Percentiles rank a stretch among this genome's conserved stretches.
phyloP scores from a whole-genome alignment of 2,797 vertebrate species.

The Propithecus deckenii region DNA sequence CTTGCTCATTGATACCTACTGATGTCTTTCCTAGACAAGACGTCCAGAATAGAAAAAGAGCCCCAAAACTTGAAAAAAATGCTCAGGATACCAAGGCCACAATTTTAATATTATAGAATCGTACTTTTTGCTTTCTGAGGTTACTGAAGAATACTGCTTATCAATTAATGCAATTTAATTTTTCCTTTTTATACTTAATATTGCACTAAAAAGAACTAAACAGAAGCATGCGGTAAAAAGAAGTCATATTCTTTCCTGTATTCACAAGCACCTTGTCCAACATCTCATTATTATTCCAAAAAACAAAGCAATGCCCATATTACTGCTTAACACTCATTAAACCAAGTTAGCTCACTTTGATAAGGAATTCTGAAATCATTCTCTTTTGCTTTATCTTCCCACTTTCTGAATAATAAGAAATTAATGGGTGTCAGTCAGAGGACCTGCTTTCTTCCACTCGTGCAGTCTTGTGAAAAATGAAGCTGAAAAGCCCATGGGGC shows the following conservation, averaged over 20 bases:
- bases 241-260: conserved; percentile 49
- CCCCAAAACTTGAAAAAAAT: neutral
- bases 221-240: conserved; percentile 36
- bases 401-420: conserved; percentile 79
- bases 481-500: conserved; percentile 70
- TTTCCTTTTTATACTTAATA: conserved; percentile 48
- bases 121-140: conserved; percentile 29
- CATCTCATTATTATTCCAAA: conserved; percentile 53
- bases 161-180: conserved; percentile 42
- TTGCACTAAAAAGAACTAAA: conserved; percentile 48
- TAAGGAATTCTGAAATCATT: conserved; percentile 72
- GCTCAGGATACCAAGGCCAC: conserved; percentile 25
- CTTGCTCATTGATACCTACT: neutral
- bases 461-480: conserved; percentile 81
- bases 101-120: neutral
- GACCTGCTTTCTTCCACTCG: conserved; percentile 71
- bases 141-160: conserved; percentile 26
- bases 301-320: conserved; percentile 44
- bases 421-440: conserved; percentile 76
- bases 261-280: conserved; percentile 38
- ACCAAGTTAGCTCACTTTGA: conserved; percentile 60
- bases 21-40: neutral
- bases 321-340: conserved; percentile 71
- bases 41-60: neutral
- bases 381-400: conserved; percentile 68